phyloP scores from a whole-genome alignment of 2,888 invertebrate species.

The Mechanitis messenoides region DNA sequence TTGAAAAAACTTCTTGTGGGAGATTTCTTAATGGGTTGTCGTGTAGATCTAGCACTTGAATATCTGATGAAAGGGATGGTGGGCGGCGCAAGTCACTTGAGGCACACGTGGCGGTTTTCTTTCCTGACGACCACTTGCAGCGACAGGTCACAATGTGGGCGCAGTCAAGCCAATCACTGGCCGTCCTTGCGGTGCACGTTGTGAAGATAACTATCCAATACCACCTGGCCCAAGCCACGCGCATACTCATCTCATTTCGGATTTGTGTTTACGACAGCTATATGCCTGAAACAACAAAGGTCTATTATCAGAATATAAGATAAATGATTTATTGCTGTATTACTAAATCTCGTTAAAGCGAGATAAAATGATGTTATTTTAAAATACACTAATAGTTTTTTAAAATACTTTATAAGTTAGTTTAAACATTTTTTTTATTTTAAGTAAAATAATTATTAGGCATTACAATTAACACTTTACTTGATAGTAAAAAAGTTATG shows the following conservation, averaged over 20 bases:
- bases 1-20: slow-evolving; percentile 86
- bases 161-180: slow-evolving; percentile 90
- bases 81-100: slow-evolving; percentile 87
- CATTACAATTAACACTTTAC: too few relatives aligned
- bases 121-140: slow-evolving; percentile 95
- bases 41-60: slow-evolving; percentile 86
- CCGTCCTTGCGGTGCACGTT: slow-evolving; percentile 69
- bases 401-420: too few relatives aligned
- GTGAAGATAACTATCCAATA: slow-evolving; percentile 73
- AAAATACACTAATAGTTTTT: too few relatives aligned
- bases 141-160: slow-evolving; percentile 88
- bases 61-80: slow-evolving; percentile 77
- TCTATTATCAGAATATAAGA: not conserved
- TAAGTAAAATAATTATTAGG: too few relatives aligned
- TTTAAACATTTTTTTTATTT: too few relatives aligned
- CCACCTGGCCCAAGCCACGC: slow-evolving; percentile 75
- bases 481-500: too few relatives aligned
- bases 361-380: too few relatives aligned
- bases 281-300: slow-evolving; percentile 68
- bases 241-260: slow-evolving; percentile 76
- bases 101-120: slow-evolving; percentile 91
- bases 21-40: slow-evolving; percentile 86
- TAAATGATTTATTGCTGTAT: not conserved
- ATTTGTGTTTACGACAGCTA: slow-evolving; percentile 69
- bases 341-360: not conserved